phyloP scores from a whole-genome alignment of 92 coral and sea anemone species.

The Metridium senile region DNA sequence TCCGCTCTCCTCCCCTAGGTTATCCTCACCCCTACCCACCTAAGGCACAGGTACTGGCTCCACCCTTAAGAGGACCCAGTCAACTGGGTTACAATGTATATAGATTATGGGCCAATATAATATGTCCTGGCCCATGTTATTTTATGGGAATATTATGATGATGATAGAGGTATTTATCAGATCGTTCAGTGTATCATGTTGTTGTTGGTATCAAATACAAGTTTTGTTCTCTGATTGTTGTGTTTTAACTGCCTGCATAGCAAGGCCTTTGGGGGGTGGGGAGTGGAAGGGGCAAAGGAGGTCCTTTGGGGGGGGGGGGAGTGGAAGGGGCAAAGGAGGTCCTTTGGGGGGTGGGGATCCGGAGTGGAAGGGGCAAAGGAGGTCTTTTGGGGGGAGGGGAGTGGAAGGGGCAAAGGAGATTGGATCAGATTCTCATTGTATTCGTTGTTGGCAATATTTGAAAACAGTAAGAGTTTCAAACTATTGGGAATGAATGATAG shows the following conservation, averaged over 20 bases:
- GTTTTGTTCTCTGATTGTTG: slow-evolving; percentile 21
- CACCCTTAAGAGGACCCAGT: not conserved
- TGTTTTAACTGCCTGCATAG: not conserved
- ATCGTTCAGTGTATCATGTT: slow-evolving; percentile 23
- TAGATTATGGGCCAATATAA: slow-evolving; percentile 17
- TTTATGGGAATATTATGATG: slow-evolving; percentile 12
- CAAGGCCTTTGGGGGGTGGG: not conserved
- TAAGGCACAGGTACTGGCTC: not conserved
- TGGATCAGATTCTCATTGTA: too few species aligned
- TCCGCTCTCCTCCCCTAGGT: too few species aligned
- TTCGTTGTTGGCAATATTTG: too few species aligned
- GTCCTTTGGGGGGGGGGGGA: too few species aligned
- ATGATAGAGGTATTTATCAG: slow-evolving; percentile 10
- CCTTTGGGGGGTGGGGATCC: too few species aligned
- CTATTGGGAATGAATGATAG: too few species aligned
- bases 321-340: too few species aligned
- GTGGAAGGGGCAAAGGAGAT: too few species aligned
- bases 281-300: too few species aligned
- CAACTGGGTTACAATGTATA: slow-evolving; percentile 20
- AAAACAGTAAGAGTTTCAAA: too few species aligned
- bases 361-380: too few species aligned
- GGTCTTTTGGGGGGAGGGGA: too few species aligned
- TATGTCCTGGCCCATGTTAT: slow-evolving; percentile 1
- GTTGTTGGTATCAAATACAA: slow-evolving; percentile 29
- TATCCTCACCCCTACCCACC: not conserved